These are phyloP conservation scores for Buathra laborator DNA, from an alignment of 2,888 invertebrate genomes.

Conservation along the genomic window DNA sequence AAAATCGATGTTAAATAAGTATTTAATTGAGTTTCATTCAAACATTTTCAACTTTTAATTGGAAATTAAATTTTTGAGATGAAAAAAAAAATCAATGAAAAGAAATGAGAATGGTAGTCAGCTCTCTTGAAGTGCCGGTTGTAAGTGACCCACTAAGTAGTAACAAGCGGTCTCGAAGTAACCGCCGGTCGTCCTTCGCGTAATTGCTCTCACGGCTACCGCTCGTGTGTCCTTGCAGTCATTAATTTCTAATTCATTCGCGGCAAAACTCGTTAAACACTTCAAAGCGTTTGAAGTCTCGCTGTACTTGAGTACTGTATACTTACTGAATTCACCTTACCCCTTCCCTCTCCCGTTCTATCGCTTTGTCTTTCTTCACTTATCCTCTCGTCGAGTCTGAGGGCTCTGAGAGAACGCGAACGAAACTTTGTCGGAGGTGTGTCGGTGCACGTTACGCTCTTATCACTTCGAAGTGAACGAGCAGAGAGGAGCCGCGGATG, in stretches of 20 bases:
- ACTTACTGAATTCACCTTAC: conserved; percentile 42
- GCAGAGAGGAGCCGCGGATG: conserved; percentile 7
- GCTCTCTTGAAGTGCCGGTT: neutral
- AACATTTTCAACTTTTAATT: too few species aligned
- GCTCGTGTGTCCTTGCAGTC: conserved; percentile 3
- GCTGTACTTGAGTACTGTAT: conserved; percentile 27
- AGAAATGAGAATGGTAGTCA: neutral
- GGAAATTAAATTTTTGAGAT: too few species aligned
- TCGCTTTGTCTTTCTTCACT: conserved; percentile 8
- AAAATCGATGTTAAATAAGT: too few species aligned
- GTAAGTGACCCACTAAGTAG: neutral
- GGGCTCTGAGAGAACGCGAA: conserved; percentile 17
- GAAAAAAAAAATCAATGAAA: neutral
- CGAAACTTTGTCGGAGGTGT: conserved; percentile 40
- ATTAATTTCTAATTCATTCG: conserved; percentile 59
- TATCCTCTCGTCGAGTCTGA: conserved; percentile 13
- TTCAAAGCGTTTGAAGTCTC: conserved; percentile 53
- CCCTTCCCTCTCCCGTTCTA: neutral
- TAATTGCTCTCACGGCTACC: conserved; percentile 36
- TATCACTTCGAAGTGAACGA: conserved; percentile 63
- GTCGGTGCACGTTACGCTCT: conserved; percentile 50
- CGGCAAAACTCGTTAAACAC: conserved; percentile 61
- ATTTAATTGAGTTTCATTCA: too few species aligned
- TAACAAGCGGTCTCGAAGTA: neutral
- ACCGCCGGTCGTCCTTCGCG: conserved; percentile 1